These are phyloP conservation scores for Aegypius monachus DNA, from an alignment of 2,113 vertebrate species.

Conservation along the genomic window DNA sequence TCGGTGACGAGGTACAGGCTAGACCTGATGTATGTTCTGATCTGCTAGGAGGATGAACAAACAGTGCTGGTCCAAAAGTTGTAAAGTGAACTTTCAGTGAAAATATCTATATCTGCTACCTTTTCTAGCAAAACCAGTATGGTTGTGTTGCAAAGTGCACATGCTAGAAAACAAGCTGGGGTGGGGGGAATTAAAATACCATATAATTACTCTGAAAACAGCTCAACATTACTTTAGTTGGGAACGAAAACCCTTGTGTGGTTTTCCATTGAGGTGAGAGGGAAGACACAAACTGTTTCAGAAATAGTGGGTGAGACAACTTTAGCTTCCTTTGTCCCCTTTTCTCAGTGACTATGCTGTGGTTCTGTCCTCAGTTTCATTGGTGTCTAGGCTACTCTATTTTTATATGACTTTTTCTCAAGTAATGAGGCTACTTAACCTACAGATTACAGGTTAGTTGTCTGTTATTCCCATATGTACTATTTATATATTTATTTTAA, in stretches of 20 bases:
- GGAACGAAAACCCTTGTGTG: background rate
- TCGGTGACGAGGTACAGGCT: background rate
- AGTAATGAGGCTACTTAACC: background rate
- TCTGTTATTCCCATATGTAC: fast-evolving
- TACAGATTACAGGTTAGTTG: background rate
- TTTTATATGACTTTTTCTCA: background rate
- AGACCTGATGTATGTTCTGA: background rate
- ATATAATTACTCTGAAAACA: background rate
- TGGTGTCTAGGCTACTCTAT: background rate
- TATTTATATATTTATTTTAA: background rate
- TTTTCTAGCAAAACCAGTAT: background rate
- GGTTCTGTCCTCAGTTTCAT: background rate
- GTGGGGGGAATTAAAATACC: background rate
- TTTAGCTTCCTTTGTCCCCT: background rate
- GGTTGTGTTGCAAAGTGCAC: background rate
- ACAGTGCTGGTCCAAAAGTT: background rate
- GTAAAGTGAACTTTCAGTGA: background rate
- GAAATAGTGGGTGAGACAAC: background rate
- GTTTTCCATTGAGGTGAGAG: background rate
- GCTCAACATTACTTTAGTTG: fast-evolving
- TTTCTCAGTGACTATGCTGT: background rate
- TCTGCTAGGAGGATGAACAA: background rate
- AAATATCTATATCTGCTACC: background rate
- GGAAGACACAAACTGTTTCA: background rate
- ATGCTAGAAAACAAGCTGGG: fast-evolving